Evolutionary conservation across 1,140 invertebrate genomes (phyloP), one percentile per base, ranked within the genome.

Genomic region (Nilaparvata lugens): DNA sequence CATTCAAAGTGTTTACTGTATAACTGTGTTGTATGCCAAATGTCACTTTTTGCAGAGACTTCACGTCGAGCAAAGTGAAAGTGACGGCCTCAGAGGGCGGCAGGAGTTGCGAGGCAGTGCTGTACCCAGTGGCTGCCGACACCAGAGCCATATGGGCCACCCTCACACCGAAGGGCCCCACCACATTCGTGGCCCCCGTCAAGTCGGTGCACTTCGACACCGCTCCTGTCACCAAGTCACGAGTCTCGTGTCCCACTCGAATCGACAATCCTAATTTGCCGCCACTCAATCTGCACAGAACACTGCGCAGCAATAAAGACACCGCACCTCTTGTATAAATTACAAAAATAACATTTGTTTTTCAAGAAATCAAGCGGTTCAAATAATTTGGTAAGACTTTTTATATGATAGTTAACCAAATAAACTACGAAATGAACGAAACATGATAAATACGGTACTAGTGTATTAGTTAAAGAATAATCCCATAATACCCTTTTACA

Each of bases 141-240:
- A 82, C 82, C 5, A 74, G 85, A n/a, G 83, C 89, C 16, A 80
- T 91, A 23, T 92, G 89, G 89, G 88, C 89, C 0, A 88, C 88
- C 0, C 73, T 92, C 6, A 91, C 88, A 3, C 88, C 89, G 0
- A 77, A 87, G 16, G 89, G 88, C 18, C 89, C 88, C 0, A 74
- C 63, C 13, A 78, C 78, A 55, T 82, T 85, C 9, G 21, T 62
- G 16, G 64, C 64, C 13, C 52, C 64, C 2, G 9, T 45, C 14
- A 71, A 78, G 63, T 84, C 84, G 59, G 81, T 82, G 25, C 87
- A 88, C 67, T 81, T 87, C 67, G 87, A 88, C 71, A 87, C 88
- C 68, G 83, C 84, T 65, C 76, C 79, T 3, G 31, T 56, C 14
- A 59, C 42, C 16, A 65, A 73, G 56, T 80, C 80, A 0, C 73